Percentiles rank a stretch among this genome's conserved stretches.
Evolutionary conservation across 2,113 vertebrate species (phyloP).

Genomic region (Pseudonaja textilis): DNA sequence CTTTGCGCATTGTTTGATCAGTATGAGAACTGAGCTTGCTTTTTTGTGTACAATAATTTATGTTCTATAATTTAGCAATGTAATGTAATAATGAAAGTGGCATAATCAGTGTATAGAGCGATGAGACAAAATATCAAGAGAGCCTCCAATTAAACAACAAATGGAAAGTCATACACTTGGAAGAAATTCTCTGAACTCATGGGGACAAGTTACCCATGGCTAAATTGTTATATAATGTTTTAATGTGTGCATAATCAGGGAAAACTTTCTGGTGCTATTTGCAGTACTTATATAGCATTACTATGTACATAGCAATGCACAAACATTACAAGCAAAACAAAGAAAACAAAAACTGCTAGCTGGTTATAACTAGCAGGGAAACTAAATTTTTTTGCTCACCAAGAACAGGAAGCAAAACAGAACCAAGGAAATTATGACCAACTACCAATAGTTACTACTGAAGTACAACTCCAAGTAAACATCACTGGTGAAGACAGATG

Average conservation of each 20-base stretch:
- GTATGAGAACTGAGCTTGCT: not conserved
- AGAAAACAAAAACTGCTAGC: not conserved
- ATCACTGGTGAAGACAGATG: not conserved
- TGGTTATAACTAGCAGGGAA: not conserved
- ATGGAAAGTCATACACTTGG: not conserved
- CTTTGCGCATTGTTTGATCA: not conserved
- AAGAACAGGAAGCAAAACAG: not conserved
- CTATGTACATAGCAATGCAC: not conserved
- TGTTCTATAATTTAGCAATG: not conserved
- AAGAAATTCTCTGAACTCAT: not conserved
- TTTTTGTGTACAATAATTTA: not conserved
- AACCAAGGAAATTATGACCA: not conserved
- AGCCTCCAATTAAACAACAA: not conserved
- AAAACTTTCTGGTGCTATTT: not conserved
- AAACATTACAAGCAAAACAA: not conserved
- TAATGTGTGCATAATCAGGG: not conserved
- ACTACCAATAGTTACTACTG: not conserved
- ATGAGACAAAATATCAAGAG: not conserved
- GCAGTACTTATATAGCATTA: not conserved
- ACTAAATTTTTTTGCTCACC: not conserved
- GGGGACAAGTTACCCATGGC: not conserved
- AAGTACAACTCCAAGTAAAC: not conserved
- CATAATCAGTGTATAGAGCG: not conserved
- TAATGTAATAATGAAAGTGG: not conserved
- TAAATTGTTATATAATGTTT: not conserved